Evolutionary conservation across 1,140 invertebrate species (phyloP), one percentile per base, ranked within the genome.

Genomic region (Bombus waltoni): DNA sequence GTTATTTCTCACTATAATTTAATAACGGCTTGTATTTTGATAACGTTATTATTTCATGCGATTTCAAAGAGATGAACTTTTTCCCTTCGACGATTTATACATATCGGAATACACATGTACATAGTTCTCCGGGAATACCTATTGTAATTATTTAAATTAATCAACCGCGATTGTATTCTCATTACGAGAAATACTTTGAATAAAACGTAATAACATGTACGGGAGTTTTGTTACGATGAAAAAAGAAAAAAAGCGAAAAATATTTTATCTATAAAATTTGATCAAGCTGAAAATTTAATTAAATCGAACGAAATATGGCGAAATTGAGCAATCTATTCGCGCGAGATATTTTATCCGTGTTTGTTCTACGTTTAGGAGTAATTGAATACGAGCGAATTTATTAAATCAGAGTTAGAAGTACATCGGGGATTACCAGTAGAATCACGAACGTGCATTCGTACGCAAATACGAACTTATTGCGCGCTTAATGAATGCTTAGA

Each of bases 1-100:
- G 82, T 86, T 92, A 92, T 92, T 92, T 89, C 92, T 92, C 88
- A 90, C 88, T 91, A 89, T 92, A 91, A 92, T 92, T 92, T 92
- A 91, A 92, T 92, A 92, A 92, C 89, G 82, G 74, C 83, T 84
- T 91, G 86, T 92, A 92, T 89, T 91, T 90, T 92, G 90, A 90
- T 92, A 92, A 90, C 87, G 83, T 90, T 90, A 90, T 91, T 91
- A 87, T 91, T 90, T 91, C 75, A 59, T 68, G 65, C 72, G 73
- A 80, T 87, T 85, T 74, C 76, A 83, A 86, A 81, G 66, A 83
- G 70, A 18, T 68, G 53, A 32, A 38, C 32, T 42, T 65, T 35
- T 32, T 42, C 35, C 47, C 53, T 15, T 35, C 75, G 15, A 44
- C 83, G 40, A 71, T 71, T 79, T 85, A 59, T 40, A 59, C 66